These are phyloP conservation scores for Cydia amplana DNA, from an alignment of 1,140 invertebrate genomes.

Conservation along the genomic window DNA sequence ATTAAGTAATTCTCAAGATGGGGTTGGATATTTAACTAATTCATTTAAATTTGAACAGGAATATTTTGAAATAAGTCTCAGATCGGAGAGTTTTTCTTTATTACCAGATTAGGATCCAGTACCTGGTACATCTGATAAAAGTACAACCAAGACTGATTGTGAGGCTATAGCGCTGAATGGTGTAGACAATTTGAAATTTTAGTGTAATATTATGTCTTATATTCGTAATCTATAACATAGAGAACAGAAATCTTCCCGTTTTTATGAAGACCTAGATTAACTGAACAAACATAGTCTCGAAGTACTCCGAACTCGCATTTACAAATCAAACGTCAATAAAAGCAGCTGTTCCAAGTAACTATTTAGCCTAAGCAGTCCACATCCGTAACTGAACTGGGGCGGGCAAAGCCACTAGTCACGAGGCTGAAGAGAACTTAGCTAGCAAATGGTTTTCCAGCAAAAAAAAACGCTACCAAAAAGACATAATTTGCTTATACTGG, in stretches of 20 bases:
- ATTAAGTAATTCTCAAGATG: background rate
- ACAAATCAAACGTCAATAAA: background rate
- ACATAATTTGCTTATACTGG: background rate
- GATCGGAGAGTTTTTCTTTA: too few species aligned
- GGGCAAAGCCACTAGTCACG: slow-evolving; percentile 12
- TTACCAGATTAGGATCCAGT: too few species aligned
- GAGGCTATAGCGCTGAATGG: too few species aligned
- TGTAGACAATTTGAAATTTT: too few species aligned
- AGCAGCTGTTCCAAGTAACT: slow-evolving; percentile 6
- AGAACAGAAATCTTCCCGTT: background rate
- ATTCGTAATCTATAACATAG: too few species aligned
- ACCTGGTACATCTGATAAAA: too few species aligned
- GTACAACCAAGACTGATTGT: too few species aligned
- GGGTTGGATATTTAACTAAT: too few species aligned
- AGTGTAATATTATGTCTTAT: too few species aligned
- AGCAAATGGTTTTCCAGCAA: background rate
- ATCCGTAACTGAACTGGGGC: slow-evolving; percentile 24
- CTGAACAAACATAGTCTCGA: background rate
- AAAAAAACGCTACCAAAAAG: background rate
- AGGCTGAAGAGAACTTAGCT: background rate
- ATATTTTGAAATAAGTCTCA: too few species aligned
- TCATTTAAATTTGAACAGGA: too few species aligned
- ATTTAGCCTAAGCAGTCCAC: slow-evolving; percentile 4
- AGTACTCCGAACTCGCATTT: background rate
- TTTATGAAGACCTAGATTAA: background rate